Evolutionary conservation across 1,140 invertebrate genomes (phyloP).

Genomic region (Drosophila carrolli): DNA sequence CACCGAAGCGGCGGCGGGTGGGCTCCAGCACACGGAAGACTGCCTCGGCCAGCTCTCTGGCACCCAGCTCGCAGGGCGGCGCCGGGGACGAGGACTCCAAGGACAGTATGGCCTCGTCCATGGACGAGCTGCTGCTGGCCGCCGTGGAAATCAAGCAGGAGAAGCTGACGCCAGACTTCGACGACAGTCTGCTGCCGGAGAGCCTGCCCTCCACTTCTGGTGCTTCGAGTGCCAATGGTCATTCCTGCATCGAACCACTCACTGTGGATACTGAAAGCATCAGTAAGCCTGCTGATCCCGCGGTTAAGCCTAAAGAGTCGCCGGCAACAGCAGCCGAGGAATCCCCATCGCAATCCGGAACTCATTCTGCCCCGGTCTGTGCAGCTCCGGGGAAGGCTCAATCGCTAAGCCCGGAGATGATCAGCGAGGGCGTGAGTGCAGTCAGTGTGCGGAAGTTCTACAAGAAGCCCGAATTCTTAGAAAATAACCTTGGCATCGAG

Average conservation of each 20-base stretch:
- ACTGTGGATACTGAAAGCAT: slow-evolving; percentile 58
- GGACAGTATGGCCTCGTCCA: slow-evolving; percentile 76
- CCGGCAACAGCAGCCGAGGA: background rate
- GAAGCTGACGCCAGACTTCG: slow-evolving; percentile 60
- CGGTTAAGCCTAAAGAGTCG: slow-evolving; percentile 18
- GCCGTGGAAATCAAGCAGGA: slow-evolving; percentile 69
- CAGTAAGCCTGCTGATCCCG: slow-evolving; percentile 8
- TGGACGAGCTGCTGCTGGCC: slow-evolving; percentile 70
- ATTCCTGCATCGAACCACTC: slow-evolving; percentile 53
- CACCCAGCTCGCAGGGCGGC: slow-evolving; percentile 45
- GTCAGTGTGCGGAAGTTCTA: slow-evolving; percentile 83
- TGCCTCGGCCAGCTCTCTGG: slow-evolving; percentile 55
- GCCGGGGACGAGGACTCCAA: slow-evolving; percentile 76
- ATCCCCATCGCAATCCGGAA: background rate
- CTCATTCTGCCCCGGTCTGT: background rate
- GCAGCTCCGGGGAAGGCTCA: slow-evolving; percentile 51
- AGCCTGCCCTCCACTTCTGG: slow-evolving; percentile 33
- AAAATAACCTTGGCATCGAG: slow-evolving; percentile 84
- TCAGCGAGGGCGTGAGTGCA: slow-evolving; percentile 78
- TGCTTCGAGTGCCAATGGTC: slow-evolving; percentile 45
- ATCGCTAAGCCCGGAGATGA: slow-evolving; percentile 75
- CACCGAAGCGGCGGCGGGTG: slow-evolving; percentile 58
- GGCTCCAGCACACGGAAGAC: slow-evolving; percentile 58
- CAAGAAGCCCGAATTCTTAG: slow-evolving; percentile 82
- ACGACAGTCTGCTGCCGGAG: slow-evolving; percentile 40